phyloP scores from a whole-genome alignment of 1,140 invertebrate species.

The Temnothorax nylanderi region DNA sequence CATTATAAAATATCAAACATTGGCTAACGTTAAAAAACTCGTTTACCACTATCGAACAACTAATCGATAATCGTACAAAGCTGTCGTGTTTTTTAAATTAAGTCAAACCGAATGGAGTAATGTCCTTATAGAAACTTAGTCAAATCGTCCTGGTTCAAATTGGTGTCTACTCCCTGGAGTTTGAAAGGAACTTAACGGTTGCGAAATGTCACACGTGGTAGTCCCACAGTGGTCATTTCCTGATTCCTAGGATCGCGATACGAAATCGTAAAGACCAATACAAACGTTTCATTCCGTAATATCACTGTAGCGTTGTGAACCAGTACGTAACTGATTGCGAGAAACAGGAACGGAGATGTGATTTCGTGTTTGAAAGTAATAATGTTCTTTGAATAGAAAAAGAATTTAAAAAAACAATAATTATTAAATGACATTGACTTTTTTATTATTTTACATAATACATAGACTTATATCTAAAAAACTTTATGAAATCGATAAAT shows the following conservation, averaged over 20 bases:
- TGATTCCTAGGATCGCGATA: not conserved
- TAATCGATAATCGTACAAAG: not conserved
- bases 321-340: not conserved
- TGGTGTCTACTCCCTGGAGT: not conserved
- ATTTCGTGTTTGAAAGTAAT: not conserved
- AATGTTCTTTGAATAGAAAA: not conserved
- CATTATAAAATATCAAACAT: not conserved
- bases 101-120: not conserved
- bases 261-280: slow-evolving; percentile 50
- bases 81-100: not conserved
- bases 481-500: not conserved
- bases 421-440: not conserved
- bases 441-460: not conserved
- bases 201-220: not conserved
- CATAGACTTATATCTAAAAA: not conserved
- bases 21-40: not conserved
- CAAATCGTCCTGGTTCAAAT: not conserved
- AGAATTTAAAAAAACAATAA: not conserved
- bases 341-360: not conserved
- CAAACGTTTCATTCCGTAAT: slow-evolving; percentile 38
- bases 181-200: not conserved
- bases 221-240: not conserved
- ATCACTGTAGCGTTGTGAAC: slow-evolving; percentile 1
- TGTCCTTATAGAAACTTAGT: not conserved
- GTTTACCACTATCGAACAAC: not conserved